Evolutionary conservation across 2,888 invertebrate genomes (phyloP).

Genomic region (Monochamus alternatus): DNA sequence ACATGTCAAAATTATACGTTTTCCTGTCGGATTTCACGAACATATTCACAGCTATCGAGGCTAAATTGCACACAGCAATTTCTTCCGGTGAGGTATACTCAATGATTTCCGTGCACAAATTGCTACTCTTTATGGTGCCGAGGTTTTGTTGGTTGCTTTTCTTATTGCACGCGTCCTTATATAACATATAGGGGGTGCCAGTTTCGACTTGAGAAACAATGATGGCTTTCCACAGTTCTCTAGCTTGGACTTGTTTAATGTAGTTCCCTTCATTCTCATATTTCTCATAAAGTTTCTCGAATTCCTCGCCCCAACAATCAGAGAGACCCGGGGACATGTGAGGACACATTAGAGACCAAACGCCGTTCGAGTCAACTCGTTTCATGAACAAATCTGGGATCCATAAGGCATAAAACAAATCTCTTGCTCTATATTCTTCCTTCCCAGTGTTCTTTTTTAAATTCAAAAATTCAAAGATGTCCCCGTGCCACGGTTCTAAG

Average conservation of each 20-base stretch:
- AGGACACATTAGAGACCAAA: conserved; percentile 98
- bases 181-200: conserved; percentile 97
- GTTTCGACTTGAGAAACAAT: conserved; percentile 97
- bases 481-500: conserved; percentile 99
- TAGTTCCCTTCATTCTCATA: conserved; percentile 89
- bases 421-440: conserved; percentile 94
- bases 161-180: conserved; percentile 96
- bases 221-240: conserved; percentile 94
- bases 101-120: conserved; percentile 98
- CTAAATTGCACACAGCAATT: conserved; percentile 98
- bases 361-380: conserved; percentile 86
- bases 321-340: conserved; percentile 91
- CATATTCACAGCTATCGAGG: conserved; percentile 96
- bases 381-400: conserved; percentile 99
- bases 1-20: conserved; percentile 89
- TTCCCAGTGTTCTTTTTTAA: conserved; percentile 86
- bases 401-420: conserved; percentile 98
- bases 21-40: conserved; percentile 85
- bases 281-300: conserved; percentile 88
- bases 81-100: conserved; percentile 95
- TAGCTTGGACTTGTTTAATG: conserved; percentile 80
- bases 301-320: conserved; percentile 96
- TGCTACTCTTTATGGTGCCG: conserved; percentile 98
- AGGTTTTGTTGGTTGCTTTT: conserved; percentile 99
- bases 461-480: conserved; percentile 95